Evolutionary conservation across 2,113 vertebrate species (phyloP).

Genomic region (Strix uralensis): DNA sequence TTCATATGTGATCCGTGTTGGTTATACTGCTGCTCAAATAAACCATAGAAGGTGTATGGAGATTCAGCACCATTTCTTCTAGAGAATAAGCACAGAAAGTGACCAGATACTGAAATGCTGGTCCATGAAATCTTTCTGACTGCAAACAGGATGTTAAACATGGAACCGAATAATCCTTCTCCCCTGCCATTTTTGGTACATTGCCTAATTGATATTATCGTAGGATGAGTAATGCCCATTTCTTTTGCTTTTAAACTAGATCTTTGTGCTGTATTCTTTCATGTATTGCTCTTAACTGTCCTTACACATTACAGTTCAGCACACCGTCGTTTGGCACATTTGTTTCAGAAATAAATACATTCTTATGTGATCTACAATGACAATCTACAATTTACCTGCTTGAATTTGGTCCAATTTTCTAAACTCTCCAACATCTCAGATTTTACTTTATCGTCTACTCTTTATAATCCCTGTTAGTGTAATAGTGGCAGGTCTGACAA

Average conservation of each 20-base stretch:
- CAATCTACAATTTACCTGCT: neutral
- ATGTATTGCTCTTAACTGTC: neutral
- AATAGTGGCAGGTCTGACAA: neutral
- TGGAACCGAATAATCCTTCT: neutral
- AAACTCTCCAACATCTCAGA: neutral
- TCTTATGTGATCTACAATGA: neutral
- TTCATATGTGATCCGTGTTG: neutral
- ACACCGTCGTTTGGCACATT: neutral
- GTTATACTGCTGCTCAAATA: neutral
- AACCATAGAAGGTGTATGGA: neutral
- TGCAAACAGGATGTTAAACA: neutral
- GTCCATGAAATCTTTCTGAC: neutral
- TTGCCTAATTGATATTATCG: neutral
- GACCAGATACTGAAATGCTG: neutral
- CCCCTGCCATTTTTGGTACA: neutral
- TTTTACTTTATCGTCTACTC: neutral
- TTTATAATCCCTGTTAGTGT: neutral
- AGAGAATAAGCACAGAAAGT: neutral
- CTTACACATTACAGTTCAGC: neutral
- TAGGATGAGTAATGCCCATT: neutral
- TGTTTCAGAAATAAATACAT: neutral
- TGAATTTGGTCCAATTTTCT: neutral
- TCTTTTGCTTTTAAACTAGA: neutral
- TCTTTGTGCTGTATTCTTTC: neutral
- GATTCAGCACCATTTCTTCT: neutral